phyloP scores from a whole-genome alignment of 2,113 vertebrate genomes.

The Brachyistius frenatus region DNA sequence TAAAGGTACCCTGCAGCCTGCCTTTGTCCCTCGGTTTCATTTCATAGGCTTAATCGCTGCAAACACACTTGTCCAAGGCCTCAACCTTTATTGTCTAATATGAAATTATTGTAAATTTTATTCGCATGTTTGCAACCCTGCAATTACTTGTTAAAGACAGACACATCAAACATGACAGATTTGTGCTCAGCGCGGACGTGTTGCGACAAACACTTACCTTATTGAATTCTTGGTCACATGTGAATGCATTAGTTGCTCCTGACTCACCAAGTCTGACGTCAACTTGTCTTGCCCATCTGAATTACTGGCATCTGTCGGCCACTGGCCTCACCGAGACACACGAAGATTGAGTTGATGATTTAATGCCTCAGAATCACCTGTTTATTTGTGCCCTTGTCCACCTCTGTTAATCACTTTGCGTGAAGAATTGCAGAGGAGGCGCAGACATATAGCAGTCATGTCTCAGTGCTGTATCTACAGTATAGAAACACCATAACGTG shows the following conservation, averaged over 20 bases:
- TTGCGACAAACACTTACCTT: conserved; percentile 67
- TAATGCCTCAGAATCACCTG: conserved; percentile 38
- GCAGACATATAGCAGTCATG: conserved; percentile 1
- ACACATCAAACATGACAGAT: conserved; percentile 46
- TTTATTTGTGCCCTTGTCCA: conserved; percentile 39
- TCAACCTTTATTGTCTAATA: conserved; percentile 20
- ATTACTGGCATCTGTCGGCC: conserved; percentile 37
- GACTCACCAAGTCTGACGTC: conserved; percentile 62
- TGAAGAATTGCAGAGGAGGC: conserved; percentile 25
- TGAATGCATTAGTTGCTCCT: conserved; percentile 48
- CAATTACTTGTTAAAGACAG: conserved; percentile 20
- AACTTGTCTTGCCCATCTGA: conserved; percentile 33
- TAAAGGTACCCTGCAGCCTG: conserved; percentile 18
- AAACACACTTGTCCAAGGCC: conserved; percentile 14
- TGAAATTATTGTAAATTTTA: conserved; percentile 45
- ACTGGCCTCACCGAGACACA: conserved; percentile 25
- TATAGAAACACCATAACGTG: conserved; percentile 34
- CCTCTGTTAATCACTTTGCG: conserved; percentile 44
- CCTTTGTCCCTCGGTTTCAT: conserved; percentile 1
- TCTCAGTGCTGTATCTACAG: conserved; percentile 4
- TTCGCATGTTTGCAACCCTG: conserved; percentile 15
- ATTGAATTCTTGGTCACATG: conserved; percentile 64
- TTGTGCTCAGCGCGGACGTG: not conserved
- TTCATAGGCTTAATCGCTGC: conserved; percentile 17
- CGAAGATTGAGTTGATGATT: conserved; percentile 41